Conservation (phyloP, 2,113 vertebrate genomes). For the Excalfactoria chinensis region DNA sequence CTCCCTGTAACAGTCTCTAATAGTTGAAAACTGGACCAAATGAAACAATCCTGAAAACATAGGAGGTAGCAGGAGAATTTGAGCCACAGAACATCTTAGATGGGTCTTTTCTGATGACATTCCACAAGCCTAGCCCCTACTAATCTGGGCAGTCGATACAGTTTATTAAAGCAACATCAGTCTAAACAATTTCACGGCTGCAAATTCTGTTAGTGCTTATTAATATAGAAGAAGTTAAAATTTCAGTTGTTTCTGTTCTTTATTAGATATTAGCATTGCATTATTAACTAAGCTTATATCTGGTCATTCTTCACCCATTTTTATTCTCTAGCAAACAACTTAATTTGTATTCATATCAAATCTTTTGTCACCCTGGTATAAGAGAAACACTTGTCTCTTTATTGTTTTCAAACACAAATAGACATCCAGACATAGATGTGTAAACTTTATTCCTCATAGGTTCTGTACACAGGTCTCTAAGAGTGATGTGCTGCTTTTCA, state of each 20-base stretch:
- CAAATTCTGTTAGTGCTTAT: neutral
- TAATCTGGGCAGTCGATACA: neutral
- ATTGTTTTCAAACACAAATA: neutral
- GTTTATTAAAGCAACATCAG: neutral
- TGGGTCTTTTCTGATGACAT: neutral
- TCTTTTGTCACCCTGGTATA: neutral
- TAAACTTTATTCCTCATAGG: neutral
- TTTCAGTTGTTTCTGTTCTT: neutral
- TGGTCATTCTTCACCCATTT: neutral
- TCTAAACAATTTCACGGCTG: neutral
- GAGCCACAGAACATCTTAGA: neutral
- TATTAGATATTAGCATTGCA: fast-evolving
- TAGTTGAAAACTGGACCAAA: neutral
- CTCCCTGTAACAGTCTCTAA: neutral
- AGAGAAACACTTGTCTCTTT: neutral
- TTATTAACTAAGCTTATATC: neutral
- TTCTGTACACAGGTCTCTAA: neutral
- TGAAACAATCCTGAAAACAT: neutral
- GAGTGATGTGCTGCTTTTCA: neutral
- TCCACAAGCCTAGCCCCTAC: neutral
- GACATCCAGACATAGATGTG: neutral
- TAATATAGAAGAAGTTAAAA: neutral
- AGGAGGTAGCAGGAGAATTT: neutral
- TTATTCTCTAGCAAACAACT: neutral
- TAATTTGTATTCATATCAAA: neutral